Evolutionary conservation across 1,140 invertebrate species (phyloP), one percentile per base, ranked within the genome.

Genomic region (Chrysomallon squamiferum): DNA sequence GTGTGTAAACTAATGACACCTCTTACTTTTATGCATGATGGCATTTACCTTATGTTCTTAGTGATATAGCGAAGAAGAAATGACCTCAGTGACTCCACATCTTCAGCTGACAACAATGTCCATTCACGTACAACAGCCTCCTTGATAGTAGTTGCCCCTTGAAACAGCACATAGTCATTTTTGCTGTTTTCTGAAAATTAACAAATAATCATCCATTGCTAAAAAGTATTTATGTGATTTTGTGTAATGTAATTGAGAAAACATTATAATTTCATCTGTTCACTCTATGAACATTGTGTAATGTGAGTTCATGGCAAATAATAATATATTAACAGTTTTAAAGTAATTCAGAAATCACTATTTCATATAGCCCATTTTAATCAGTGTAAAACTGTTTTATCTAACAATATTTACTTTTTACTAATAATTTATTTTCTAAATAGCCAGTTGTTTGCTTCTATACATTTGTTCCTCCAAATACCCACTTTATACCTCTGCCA

Each of bases 141-240:
- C 85, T 94, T 95, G 62, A 97, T 85, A n/a, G 95, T 88, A 62
- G 91, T 90, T 6, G 91, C 93, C 68, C 92, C 90, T 87, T 96
- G 94, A 87, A 95, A 96, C 54, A 95, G 81, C 6, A 96, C 92
- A 88, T 93, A 94, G 76, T 93, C 92, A 65, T 91, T 89, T 60
- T 88, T 87, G 65, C 90, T 91, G 43, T 89, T 90, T 85, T 95
- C 93, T 89, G 81, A 33, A 71, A 78, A 69, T 57, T 50, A 49
- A 68, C 65, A 71, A 47, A 60, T 22, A 63, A 62, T 41, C 1
- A 62, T 25, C n/a, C 33, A 65, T 32, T 47, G 11, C 18, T 27
- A 59, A 38, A n/a, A 33, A 15, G 62, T 1, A 67, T 22, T 64
- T 7, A 20, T 18, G 59, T 43, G 41, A 43, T 15, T 20, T n/a